Conservation (phyloP, 1,140 invertebrate species). For the Nymphalis io region DNA sequence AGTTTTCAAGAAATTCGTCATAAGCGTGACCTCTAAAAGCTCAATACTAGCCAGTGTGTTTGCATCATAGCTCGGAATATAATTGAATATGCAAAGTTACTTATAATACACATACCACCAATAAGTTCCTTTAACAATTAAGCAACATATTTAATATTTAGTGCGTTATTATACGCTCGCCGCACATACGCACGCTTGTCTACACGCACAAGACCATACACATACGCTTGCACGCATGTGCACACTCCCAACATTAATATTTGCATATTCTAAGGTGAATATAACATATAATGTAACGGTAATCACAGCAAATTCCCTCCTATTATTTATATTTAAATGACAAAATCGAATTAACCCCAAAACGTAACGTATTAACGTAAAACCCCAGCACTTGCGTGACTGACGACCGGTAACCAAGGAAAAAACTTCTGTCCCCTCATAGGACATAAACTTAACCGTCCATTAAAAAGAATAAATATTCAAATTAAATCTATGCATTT, state of each 20-base stretch:
- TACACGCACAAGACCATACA: no score
- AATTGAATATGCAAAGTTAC: no score
- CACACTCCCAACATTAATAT: no score
- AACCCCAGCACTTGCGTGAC: conserved; percentile 1
- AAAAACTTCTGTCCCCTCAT: neutral
- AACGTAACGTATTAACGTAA: neutral
- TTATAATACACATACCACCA: no score
- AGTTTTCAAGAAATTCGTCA: conserved; percentile 10
- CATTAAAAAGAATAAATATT: neutral
- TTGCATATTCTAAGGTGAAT: neutral
- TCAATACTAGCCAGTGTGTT: neutral
- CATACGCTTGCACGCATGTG: neutral
- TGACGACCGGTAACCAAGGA: neutral
- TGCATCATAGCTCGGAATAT: neutral
- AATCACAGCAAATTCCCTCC: no score
- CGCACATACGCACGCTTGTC: no score
- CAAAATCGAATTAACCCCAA: neutral
- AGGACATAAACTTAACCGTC: neutral
- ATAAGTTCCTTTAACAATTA: no score
- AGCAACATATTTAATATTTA: no score
- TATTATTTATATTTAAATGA: neutral
- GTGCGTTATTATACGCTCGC: no score
- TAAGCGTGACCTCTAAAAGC: neutral
- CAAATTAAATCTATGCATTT: neutral
- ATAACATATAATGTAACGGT: neutral